Conservation (phyloP, 2,797 vertebrate genomes). For the Babyrousa celebensis region DNA sequence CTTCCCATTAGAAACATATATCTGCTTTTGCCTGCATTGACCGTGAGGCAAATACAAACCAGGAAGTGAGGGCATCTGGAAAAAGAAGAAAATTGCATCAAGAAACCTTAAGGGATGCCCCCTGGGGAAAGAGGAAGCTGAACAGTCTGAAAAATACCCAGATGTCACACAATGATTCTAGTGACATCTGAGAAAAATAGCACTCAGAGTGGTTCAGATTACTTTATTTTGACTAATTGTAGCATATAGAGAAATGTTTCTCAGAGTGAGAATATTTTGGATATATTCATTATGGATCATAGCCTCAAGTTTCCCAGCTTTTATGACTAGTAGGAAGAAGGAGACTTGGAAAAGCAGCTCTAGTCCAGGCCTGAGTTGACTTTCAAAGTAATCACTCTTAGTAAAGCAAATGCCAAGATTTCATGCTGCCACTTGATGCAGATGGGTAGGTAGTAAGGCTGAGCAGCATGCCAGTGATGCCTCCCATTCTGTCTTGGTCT, state of each 20-base stretch:
- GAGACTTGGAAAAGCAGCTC: constrained; percentile 40
- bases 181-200: background rate
- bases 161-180: background rate
- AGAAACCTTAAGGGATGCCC: background rate
- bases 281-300: constrained; percentile 10
- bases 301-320: constrained; percentile 27
- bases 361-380: background rate
- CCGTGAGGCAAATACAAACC: constrained; percentile 5
- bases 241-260: background rate
- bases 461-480: background rate
- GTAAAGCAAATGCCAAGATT: background rate
- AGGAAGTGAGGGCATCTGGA: background rate
- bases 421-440: background rate
- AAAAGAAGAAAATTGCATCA: background rate
- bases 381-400: constrained; percentile 41
- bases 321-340: background rate
- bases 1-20: background rate
- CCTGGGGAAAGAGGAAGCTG: background rate
- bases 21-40: background rate
- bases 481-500: background rate
- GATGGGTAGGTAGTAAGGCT: background rate
- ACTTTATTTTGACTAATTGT: background rate
- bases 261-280: constrained; percentile 4
- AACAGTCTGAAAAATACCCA: background rate
- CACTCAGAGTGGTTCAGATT: background rate